A percentile compares a stretch with the other conserved stretches of the same genome.
Evolutionary conservation across 2,888 invertebrate species (phyloP).

Genomic region (Nipponacmea schrenckii): DNA sequence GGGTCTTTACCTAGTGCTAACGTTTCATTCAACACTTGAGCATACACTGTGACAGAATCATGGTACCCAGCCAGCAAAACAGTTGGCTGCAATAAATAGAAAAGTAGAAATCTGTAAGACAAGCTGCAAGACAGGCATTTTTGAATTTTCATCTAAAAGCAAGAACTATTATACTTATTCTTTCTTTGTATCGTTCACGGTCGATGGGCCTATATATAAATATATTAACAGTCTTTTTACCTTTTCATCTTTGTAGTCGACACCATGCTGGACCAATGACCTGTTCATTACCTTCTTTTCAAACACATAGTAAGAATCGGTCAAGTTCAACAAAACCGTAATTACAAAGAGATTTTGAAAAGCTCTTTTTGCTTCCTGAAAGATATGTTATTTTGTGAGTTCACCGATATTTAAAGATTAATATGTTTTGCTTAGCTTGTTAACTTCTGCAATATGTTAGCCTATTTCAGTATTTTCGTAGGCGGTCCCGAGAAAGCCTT

Average conservation of each 20-base stretch:
- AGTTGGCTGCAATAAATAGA: constrained; percentile 36
- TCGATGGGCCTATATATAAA: no score
- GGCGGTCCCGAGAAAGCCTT: no score
- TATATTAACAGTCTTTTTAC: constrained; percentile 2
- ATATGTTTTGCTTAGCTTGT: no score
- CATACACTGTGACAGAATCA: constrained; percentile 53
- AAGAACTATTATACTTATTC: no score
- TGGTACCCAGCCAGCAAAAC: constrained; percentile 52
- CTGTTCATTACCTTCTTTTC: constrained; percentile 28
- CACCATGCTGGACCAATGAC: constrained; percentile 31
- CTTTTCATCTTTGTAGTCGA: constrained; percentile 17
- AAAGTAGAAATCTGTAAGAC: no score
- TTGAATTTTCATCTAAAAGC: no score
- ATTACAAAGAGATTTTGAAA: constrained; percentile 21
- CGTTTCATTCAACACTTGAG: constrained; percentile 49
- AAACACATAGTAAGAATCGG: constrained; percentile 28
- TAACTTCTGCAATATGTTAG: not conserved
- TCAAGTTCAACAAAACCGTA: not conserved
- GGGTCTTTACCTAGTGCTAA: constrained; percentile 37
- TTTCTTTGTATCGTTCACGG: no score
- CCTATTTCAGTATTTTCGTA: no score
- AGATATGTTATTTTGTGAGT: no score
- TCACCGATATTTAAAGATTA: no score
- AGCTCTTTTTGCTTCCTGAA: constrained; percentile 19
- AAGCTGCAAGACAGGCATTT: no score